phyloP scores from a whole-genome alignment of 1,140 invertebrate genomes.

The Tenebrio molitor region DNA sequence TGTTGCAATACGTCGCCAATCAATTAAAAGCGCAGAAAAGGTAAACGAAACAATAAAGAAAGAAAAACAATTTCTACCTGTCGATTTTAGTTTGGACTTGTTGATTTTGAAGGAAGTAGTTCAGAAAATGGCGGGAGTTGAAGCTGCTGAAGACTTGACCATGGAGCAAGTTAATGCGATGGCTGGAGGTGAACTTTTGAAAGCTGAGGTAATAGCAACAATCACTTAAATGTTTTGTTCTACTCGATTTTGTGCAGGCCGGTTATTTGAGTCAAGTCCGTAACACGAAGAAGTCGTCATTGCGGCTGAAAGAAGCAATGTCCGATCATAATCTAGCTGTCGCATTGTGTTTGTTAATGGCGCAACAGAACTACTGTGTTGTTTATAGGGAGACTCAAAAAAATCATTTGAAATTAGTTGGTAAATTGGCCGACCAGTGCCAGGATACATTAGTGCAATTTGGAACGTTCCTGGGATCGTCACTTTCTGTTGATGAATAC shows the following conservation, averaged over 20 bases:
- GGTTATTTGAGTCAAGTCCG: constrained; percentile 97
- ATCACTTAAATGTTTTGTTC: constrained; percentile 32
- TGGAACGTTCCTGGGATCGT: constrained; percentile 94
- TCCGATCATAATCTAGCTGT: constrained; percentile 90
- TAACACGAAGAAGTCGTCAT: constrained; percentile 96
- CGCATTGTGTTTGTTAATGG: constrained; percentile 93
- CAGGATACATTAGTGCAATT: constrained; percentile 99
- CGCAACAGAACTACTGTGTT: constrained; percentile 96
- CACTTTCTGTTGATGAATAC: constrained; percentile 96
- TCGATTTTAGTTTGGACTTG: constrained; percentile 86
- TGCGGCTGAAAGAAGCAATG: constrained; percentile 95
- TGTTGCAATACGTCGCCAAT: constrained; percentile 97
- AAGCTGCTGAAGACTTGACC: constrained; percentile 97
- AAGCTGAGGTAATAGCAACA: constrained; percentile 84
- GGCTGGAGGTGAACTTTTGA: constrained; percentile 94
- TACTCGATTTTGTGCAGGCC: constrained; percentile 71
- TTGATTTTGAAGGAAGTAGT: constrained; percentile 98
- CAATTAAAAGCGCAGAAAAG: constrained; percentile 97
- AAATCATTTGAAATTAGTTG: constrained; percentile 93
- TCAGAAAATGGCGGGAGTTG: constrained; percentile 99
- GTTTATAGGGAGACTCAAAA: constrained; percentile 89
- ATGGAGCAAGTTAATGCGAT: constrained; percentile 96
- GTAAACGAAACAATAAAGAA: constrained; percentile 67
- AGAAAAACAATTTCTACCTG: constrained; percentile 1
- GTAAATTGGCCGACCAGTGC: constrained; percentile 88